Evolutionary conservation across 2,113 vertebrate genomes (phyloP), one percentile per base, ranked within the genome.

Genomic region (Tiliqua scincoides): DNA sequence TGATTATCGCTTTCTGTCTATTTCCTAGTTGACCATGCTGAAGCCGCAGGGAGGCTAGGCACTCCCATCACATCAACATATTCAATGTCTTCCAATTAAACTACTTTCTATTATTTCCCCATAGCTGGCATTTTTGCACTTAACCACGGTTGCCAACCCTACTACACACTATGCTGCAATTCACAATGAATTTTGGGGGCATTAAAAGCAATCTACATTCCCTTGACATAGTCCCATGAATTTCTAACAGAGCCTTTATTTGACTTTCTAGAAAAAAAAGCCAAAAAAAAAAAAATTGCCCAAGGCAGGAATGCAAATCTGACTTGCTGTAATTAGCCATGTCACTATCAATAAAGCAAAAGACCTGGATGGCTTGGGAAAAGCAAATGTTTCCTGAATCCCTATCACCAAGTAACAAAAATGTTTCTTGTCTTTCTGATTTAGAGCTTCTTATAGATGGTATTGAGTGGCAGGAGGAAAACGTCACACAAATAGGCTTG

Each of bases 121-220:
- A 61, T 75, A 43, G n/a, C 2, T 68, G 59, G 14, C 3, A 15
- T 32, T 75, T 81, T 32, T 75, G 11, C 78, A 62, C 37, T 76
- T 81, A 82, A 30, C 32, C 21, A 54, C n/a, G 76, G 62, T 35
- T 81, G 77, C 63, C 54, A 82, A 23, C 15, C 23, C 54, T 63
- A 32, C 78, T 85, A 62, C 59, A 21, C 54, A 71, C 52, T 82
- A 18, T 30, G 32, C 25, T 82, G 18, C 25, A 77, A 63, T 72
- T 82, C 12, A 27, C 63, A 43, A 23, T 82, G 62, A 77, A 72
- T 27, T 82, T 12, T 61, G 80, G 52, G 71, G 4, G 25, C 54
- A 70, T 63, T 82, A 85, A 82, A 82, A 63, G 83, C n/a, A 30
- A 76, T 76, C 72, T 37, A 71, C n/a, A 71, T 85, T 80, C 23